A percentile compares a stretch with the other conserved stretches of the same genome.
Evolutionary conservation across 2,113 vertebrate genomes (phyloP).

Genomic region (Cyprinodon variegatus): DNA sequence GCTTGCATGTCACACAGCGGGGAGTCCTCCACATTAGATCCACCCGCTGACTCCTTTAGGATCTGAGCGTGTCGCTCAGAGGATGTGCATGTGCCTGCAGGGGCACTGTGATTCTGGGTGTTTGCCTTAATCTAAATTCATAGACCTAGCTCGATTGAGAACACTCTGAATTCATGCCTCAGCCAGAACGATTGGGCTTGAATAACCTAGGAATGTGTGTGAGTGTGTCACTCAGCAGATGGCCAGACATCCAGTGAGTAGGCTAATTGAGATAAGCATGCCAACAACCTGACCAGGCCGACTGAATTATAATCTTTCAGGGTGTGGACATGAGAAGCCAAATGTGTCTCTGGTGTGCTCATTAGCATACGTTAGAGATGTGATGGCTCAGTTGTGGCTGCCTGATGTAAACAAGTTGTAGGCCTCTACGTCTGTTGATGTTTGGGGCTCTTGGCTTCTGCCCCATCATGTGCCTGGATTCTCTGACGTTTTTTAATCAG

Average conservation of each 20-base stretch:
- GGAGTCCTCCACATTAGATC: slow-evolving; percentile 60
- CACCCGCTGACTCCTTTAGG: slow-evolving; percentile 52
- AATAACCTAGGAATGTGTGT: slow-evolving; percentile 54
- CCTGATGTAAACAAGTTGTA: background rate
- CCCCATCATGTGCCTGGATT: background rate
- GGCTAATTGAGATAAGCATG: slow-evolving; percentile 75
- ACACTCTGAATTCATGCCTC: slow-evolving; percentile 62
- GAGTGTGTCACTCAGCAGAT: slow-evolving; percentile 67
- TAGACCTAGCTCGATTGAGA: slow-evolving; percentile 62
- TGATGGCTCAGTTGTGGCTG: slow-evolving; percentile 7
- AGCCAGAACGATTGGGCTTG: slow-evolving; percentile 48
- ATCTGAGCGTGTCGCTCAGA: slow-evolving; percentile 50
- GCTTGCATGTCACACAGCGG: slow-evolving; percentile 56
- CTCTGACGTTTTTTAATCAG: slow-evolving; percentile 8
- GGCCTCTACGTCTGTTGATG: slow-evolving; percentile 14
- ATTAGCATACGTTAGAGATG: slow-evolving; percentile 32
- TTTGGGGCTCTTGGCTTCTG: background rate
- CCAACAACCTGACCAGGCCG: slow-evolving; percentile 72
- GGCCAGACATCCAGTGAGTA: slow-evolving; percentile 72
- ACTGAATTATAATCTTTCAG: slow-evolving; percentile 70
- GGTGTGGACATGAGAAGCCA: slow-evolving; percentile 48
- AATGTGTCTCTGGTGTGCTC: slow-evolving; percentile 45
- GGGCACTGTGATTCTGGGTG: slow-evolving; percentile 54
- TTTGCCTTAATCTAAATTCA: slow-evolving; percentile 68
- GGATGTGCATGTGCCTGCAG: slow-evolving; percentile 55